Evolutionary conservation across 2,113 vertebrate genomes (phyloP).

Genomic region (Ophthalmolycus amberensis): DNA sequence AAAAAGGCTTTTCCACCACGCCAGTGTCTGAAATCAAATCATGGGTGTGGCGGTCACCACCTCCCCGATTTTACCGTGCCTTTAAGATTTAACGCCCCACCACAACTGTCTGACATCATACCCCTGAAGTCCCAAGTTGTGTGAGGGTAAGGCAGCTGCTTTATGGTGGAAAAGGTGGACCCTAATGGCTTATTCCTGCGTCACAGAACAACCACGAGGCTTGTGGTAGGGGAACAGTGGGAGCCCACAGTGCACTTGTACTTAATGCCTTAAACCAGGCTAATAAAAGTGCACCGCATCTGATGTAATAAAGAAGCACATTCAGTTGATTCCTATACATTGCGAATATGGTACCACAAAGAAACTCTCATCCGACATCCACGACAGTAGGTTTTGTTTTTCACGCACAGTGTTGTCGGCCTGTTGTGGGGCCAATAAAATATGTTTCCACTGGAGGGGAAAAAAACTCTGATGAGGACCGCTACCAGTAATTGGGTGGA

Average conservation of each 20-base stretch:
- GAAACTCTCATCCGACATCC: constrained; percentile 13
- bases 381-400: neutral
- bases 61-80: constrained; percentile 45
- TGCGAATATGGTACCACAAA: neutral
- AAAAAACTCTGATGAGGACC: no score
- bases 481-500: constrained; percentile 35
- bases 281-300: constrained; percentile 48
- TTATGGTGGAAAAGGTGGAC: constrained; percentile 76
- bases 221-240: constrained; percentile 48
- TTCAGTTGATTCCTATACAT: constrained; percentile 13
- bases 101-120: constrained; percentile 69
- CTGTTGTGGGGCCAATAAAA: neutral
- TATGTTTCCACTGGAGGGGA: neutral
- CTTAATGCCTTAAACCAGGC: constrained; percentile 50
- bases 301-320: constrained; percentile 10
- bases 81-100: constrained; percentile 50
- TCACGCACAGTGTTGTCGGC: neutral
- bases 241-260: constrained; percentile 61
- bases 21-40: constrained; percentile 35
- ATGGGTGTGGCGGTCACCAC: constrained; percentile 27
- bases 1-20: constrained; percentile 17
- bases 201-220: constrained; percentile 64
- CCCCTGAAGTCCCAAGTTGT: constrained; percentile 42
- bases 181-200: constrained; percentile 64
- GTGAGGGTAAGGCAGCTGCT: constrained; percentile 62